These are phyloP conservation scores for Petrolisthes cinctipes DNA, from an alignment of 2,888 invertebrate species.

Conservation along the genomic window DNA sequence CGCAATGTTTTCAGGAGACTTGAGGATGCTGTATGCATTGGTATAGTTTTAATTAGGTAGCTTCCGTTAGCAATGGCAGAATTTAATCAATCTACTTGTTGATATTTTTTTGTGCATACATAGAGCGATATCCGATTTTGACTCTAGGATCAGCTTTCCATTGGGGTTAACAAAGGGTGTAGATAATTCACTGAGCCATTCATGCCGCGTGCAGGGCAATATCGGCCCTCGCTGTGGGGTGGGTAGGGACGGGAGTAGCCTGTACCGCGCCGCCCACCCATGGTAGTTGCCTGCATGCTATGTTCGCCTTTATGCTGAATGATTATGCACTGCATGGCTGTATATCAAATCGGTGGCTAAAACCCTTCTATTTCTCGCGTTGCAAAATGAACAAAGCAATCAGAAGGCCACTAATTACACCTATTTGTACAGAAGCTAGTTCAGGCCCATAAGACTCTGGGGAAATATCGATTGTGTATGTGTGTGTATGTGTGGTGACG, in stretches of 20 bases:
- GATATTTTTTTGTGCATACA: constrained; percentile 56
- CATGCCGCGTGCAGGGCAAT: constrained; percentile 25
- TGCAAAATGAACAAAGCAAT: constrained; percentile 24
- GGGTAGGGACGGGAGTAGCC: constrained; percentile 28
- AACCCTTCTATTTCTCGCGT: constrained; percentile 42
- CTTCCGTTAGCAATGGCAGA: constrained; percentile 40
- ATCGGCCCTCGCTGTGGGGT: neutral
- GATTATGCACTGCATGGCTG: constrained; percentile 59
- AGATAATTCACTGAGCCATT: constrained; percentile 53
- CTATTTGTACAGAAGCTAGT: neutral
- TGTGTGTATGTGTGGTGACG: neutral
- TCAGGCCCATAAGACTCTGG: constrained; percentile 26
- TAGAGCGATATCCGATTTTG: constrained; percentile 41
- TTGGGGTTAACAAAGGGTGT: constrained; percentile 48
- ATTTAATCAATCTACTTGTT: constrained; percentile 61
- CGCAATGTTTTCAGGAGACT: constrained; percentile 10
- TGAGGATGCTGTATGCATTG: constrained; percentile 3
- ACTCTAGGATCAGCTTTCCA: constrained; percentile 54
- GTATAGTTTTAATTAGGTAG: constrained; percentile 33
- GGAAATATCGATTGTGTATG: constrained; percentile 35
- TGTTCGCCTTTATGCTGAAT: constrained; percentile 53
- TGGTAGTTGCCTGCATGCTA: constrained; percentile 41
- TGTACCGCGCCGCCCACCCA: constrained; percentile 13
- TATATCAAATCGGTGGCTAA: constrained; percentile 46
- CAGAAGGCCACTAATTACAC: constrained; percentile 26